Evolutionary conservation across 1,140 invertebrate genomes (phyloP).

Genomic region (Condylostylus longicornis): DNA sequence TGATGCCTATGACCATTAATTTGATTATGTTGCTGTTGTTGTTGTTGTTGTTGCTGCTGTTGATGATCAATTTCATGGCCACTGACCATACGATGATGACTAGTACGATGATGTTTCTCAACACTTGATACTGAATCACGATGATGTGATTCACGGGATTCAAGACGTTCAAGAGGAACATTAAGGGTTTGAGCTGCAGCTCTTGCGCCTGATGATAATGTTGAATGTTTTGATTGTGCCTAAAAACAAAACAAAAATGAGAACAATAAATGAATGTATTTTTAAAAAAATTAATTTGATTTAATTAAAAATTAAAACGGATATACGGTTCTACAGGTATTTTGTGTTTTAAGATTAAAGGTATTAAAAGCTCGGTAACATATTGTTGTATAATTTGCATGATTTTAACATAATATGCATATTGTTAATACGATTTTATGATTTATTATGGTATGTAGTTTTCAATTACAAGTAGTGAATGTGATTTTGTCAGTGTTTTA

Average conservation of each 20-base stretch:
- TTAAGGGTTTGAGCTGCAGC: constrained; percentile 30
- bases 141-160: constrained; percentile 24
- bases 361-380: too few species aligned
- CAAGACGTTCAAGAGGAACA: constrained; percentile 29
- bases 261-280: too few species aligned
- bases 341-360: too few species aligned
- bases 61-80: background rate
- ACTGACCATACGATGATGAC: background rate
- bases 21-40: constrained; percentile 11
- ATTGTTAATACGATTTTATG: too few species aligned
- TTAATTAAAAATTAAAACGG: too few species aligned
- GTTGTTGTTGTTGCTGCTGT: background rate
- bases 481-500: too few species aligned
- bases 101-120: constrained; percentile 1
- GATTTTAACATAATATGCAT: too few species aligned
- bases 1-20: constrained; percentile 1
- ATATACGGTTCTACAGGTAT: too few species aligned
- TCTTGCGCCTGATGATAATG: constrained; percentile 26
- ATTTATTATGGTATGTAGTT: too few species aligned
- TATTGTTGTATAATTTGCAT: too few species aligned
- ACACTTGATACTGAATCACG: constrained; percentile 5
- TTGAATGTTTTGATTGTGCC: constrained; percentile 30
- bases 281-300: too few species aligned
- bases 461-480: too few species aligned
- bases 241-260: constrained; percentile 9